Conservation (phyloP, 30 jellyfish, hydroid and myxozoan species). For the Aurelia sp. region DNA sequence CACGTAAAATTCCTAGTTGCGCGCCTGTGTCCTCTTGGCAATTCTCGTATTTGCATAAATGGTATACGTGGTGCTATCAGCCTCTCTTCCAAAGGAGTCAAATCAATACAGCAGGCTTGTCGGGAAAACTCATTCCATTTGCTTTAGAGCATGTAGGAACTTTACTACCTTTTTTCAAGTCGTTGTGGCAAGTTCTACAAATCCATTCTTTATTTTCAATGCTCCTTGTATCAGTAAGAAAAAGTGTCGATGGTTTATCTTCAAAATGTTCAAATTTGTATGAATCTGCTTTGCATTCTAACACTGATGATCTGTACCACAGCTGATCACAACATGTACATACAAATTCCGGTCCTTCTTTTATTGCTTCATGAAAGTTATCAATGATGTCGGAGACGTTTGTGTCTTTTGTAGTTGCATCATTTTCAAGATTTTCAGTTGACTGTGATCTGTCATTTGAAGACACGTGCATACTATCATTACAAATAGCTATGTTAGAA, state of each 20-base stretch:
- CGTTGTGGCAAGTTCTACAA: no score
- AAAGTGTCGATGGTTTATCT: background rate
- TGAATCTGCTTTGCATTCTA: conserved; percentile 1
- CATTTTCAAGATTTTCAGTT: no score
- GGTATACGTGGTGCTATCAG: conserved; percentile 45
- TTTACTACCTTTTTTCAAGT: no score
- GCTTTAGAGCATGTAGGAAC: conserved; percentile 11
- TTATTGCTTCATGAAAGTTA: background rate
- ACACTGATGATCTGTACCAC: conserved; percentile 26
- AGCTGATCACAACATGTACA: conserved; percentile 37
- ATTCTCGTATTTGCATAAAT: conserved; percentile 47
- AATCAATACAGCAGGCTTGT: conserved; percentile 1
- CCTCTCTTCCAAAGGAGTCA: conserved; percentile 41
- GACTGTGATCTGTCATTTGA: no score
- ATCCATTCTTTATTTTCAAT: background rate
- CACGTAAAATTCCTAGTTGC: no score
- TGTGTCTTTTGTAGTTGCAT: no score
- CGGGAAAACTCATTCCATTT: conserved; percentile 27
- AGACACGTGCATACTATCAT: no score
- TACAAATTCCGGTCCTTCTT: conserved; percentile 22
- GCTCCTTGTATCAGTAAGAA: background rate
- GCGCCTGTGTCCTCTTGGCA: conserved; percentile 66
- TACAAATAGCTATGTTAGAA: no score
- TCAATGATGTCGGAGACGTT: background rate
- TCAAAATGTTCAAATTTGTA: background rate